Conservation (phyloP, 2,888 invertebrate species). For the Eudemis profundana region DNA sequence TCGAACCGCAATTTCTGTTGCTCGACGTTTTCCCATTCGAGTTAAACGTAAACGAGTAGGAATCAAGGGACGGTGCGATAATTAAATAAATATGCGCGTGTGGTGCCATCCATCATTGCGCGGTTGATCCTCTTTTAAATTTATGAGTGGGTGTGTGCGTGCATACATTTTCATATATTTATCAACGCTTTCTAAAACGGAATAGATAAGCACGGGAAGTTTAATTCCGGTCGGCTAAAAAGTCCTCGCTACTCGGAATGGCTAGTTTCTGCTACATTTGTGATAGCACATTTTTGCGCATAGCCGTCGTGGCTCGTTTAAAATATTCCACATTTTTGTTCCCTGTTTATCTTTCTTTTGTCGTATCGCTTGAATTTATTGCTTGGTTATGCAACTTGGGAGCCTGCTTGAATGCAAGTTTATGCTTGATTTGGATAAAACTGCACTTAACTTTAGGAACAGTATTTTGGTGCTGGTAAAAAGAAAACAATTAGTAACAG, state of each 20-base stretch:
- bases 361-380: conserved; percentile 42
- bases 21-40: conserved; percentile 17
- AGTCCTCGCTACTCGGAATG: conserved; percentile 5
- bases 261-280: conserved; percentile 13
- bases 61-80: conserved; percentile 21
- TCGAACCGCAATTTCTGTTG: conserved; percentile 40
- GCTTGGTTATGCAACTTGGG: conserved; percentile 34
- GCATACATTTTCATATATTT: conserved; percentile 36
- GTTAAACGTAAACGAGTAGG: conserved; percentile 26
- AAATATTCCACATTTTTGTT: conserved; percentile 40
- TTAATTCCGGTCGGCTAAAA: conserved; percentile 25
- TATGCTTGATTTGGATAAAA: neutral
- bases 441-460: neutral
- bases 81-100: conserved; percentile 40
- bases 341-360: conserved; percentile 40
- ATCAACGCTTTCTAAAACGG: conserved; percentile 28
- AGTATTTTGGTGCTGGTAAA: no score
- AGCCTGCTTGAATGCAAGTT: conserved; percentile 23
- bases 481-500: no score
- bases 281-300: conserved; percentile 23
- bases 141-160: conserved; percentile 33
- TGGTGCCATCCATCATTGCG: conserved; percentile 36
- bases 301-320: conserved; percentile 27
- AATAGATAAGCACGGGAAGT: conserved; percentile 29
- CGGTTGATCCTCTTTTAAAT: conserved; percentile 35